phyloP scores from a whole-genome alignment of 1,140 invertebrate species.

The Holcopasites calliopsidis region DNA sequence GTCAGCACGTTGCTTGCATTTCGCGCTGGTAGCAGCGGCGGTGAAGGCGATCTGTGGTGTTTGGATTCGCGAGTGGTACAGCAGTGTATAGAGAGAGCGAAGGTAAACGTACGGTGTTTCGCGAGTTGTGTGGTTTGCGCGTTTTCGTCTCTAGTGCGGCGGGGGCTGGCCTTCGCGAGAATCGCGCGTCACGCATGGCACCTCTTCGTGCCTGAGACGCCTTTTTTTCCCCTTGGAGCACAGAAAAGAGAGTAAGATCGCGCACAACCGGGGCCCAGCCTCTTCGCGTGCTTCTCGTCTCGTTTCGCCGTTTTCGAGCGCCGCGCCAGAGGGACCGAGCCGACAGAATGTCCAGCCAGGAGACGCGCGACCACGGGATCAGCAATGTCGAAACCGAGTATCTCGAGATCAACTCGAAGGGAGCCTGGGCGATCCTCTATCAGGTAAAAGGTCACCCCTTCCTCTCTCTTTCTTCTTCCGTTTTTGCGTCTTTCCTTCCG shows the following conservation, averaged over 20 bases:
- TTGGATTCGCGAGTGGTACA: neutral
- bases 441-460: conserved; percentile 79
- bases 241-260: conserved; percentile 42
- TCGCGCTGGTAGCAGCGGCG: conserved; percentile 28
- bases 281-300: conserved; percentile 44
- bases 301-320: conserved; percentile 31
- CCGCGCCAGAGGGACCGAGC: conserved; percentile 35
- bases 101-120: conserved; percentile 25
- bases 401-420: conserved; percentile 82
- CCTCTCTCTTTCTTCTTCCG: neutral
- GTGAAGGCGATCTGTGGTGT: conserved; percentile 34
- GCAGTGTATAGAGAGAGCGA: conserved; percentile 8
- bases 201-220: conserved; percentile 38
- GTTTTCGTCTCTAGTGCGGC: conserved; percentile 27
- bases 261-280: conserved; percentile 46
- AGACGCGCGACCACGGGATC: conserved; percentile 62
- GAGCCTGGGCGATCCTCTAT: conserved; percentile 84
- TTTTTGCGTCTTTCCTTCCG: conserved; percentile 33
- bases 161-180: conserved; percentile 33
- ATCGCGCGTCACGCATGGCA: conserved; percentile 48
- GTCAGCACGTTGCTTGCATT: conserved; percentile 37
- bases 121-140: conserved; percentile 3
- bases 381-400: conserved; percentile 85
- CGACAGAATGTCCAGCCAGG: conserved; percentile 55
- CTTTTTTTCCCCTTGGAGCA: conserved; percentile 32